phyloP scores from a whole-genome alignment of 2,797 vertebrate species.

The Anisognathus igniventris region DNA sequence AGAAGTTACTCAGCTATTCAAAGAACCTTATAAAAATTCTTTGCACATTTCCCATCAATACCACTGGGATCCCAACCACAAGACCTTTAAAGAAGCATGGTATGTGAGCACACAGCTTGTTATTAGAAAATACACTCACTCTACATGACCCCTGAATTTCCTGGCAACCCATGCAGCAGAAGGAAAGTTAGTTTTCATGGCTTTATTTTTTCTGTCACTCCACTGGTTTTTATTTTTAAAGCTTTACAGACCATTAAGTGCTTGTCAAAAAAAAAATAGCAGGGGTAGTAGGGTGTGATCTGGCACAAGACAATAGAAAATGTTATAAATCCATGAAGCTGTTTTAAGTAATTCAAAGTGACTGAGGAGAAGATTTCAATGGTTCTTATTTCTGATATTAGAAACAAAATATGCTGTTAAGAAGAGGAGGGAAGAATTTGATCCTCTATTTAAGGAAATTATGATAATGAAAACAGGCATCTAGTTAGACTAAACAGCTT shows the following conservation, averaged over 20 bases:
- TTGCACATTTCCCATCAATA: neutral
- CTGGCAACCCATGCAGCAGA: neutral
- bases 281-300: neutral
- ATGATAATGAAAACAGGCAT: neutral
- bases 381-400: neutral
- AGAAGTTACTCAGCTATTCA: constrained; percentile 2
- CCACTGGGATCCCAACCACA: neutral
- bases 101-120: neutral
- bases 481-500: neutral
- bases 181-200: neutral
- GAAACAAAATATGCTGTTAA: neutral
- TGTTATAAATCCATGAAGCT: neutral
- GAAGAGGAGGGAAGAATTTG: neutral
- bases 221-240: neutral
- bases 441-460: neutral
- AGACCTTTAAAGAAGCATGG: neutral
- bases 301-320: neutral
- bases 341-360: neutral
- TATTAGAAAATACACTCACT: neutral
- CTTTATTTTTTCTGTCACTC: neutral
- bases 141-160: neutral
- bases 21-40: constrained; percentile 21
- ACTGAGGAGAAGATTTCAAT: neutral
- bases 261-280: neutral
- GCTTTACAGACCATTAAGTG: neutral